Base-by-base conservation (phyloP, 1,140 invertebrate species). In the Helicoverpa armigera region DNA sequence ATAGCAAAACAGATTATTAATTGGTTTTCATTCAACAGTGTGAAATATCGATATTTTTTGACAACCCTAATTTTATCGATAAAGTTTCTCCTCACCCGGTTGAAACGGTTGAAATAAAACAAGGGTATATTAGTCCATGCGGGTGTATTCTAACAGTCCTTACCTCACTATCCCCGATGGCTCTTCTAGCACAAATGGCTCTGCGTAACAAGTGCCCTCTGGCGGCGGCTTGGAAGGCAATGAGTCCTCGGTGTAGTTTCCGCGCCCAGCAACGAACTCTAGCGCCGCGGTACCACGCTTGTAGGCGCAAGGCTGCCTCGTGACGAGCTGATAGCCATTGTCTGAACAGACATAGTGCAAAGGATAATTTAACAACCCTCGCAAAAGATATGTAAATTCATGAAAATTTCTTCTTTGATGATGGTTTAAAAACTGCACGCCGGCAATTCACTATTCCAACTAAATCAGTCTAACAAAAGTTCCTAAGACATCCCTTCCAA, bases 271-370 rank as follows among this genome's bases (percentile, higher is more conserved):
- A 95, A 13, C 97, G 95, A 16, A 96, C 96, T 73, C 95, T 95
- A 84, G 96, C 96, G 11, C 96, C 96, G 79, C 97, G 94, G 97
- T 98, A 98, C 61, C 96, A 95, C 61, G 97, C 96, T 89, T 99
- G 98, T 78, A 99, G 97, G 63, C 96, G 96, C 12, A 96, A 93
- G 0, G 97, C 97, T 2, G 98, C 98, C 23, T 96, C 92, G 86
- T 91, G 88, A 0, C 93, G 90, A 11, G 84, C 67, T 11, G 81
- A 77, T 18, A 94, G 81, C 94, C 94, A 95, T 82, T 95, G 93
- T 56, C 94, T 95, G 70, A 0, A 13, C 35, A 43, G 1, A 77
- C 7, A 7, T 43, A 43, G 35, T 5, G 35, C 1, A 43, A 43
- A 0, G 5, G 1, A 0, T 43, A 43, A 43, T 9, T 3, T 43